Base-by-base conservation (phyloP, 2,113 vertebrate genomes). In the Cromileptes altivelis region DNA sequence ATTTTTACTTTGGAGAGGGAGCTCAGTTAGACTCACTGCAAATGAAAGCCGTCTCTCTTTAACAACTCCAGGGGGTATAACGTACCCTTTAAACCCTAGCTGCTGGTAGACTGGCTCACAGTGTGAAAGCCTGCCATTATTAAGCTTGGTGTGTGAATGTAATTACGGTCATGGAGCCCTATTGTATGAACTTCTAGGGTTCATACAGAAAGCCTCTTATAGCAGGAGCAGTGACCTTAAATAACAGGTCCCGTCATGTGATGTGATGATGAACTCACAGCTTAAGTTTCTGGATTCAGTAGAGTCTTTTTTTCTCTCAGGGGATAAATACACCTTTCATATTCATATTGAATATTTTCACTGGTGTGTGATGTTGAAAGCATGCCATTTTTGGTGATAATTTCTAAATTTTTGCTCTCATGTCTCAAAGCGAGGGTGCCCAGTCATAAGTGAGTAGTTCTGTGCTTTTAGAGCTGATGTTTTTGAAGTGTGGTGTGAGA, bases 101-200 rank as follows among this genome's bases (percentile, higher is more conserved):
- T 55, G 3, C 49, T 61, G 37, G 78, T 70, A 52, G 42, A 30
- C 50, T 33, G 25, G 53, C 68, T 40, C 40, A 40, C 3, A n/a
- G 27, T 47, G n/a, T 78, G 25, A 79, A 72, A 75, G 55, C 17
- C 23, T 4, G 2, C n/a, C 60, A 73, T 87, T 72, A 75, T 64
- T 30, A 56, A 81, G 70, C 64, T 23, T n/a, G 49, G 15, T 1
- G 12, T 70, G 25, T 62, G 75, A 75, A 18, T 19, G 67, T 80
- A 88, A 89, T 89, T 88, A 75, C 30, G 21, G 56, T 57, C 40
- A 84, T 15, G 30, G 70, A 85, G 65, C 47, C 21, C 17, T 42
- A 61, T 78, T 81, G 61, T 81, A 27, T 52, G 73, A 84, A 50
- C 25, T 64, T 60, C 37, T 4, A 33, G 53, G 60, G 49, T 81